These are phyloP conservation scores for Scomberomorus guttatus DNA, from an alignment of 2,797 vertebrate genomes.

Conservation along the genomic window DNA sequence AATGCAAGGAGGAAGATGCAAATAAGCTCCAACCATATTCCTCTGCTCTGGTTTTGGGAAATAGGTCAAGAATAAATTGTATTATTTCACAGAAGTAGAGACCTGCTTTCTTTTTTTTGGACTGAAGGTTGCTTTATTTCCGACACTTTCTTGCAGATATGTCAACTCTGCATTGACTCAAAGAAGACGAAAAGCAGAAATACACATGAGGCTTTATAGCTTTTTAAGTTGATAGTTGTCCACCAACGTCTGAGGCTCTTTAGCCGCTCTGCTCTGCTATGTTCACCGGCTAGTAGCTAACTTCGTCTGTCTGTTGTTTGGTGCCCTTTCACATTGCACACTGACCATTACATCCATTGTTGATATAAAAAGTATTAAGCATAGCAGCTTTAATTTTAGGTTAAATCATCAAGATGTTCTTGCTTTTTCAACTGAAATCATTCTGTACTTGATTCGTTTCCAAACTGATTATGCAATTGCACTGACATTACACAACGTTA, in stretches of 20 bases:
- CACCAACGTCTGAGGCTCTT: too few species aligned
- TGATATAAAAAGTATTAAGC: not conserved
- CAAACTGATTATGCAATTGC: not conserved
- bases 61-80: slow-evolving; percentile 42
- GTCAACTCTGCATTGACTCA: not conserved
- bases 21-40: not conserved
- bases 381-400: not conserved
- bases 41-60: slow-evolving; percentile 5
- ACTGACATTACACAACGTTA: slow-evolving; percentile 4
- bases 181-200: not conserved
- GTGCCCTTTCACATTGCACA: too few species aligned
- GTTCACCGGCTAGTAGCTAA: too few species aligned
- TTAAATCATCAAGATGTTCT: not conserved
- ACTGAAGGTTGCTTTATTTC: not conserved
- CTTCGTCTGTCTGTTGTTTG: too few species aligned
- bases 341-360: not conserved
- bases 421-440: not conserved
- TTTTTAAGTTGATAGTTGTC: too few species aligned
- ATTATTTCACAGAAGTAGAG: not conserved
- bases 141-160: too few species aligned
- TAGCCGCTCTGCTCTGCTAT: too few species aligned
- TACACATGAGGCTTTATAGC: not conserved
- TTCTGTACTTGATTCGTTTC: not conserved
- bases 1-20: not conserved
- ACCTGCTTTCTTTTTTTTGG: too few species aligned